Evolutionary conservation across 1,140 invertebrate genomes (phyloP), one percentile per base, ranked within the genome.

Genomic region (Euwallacea fornicatus): DNA sequence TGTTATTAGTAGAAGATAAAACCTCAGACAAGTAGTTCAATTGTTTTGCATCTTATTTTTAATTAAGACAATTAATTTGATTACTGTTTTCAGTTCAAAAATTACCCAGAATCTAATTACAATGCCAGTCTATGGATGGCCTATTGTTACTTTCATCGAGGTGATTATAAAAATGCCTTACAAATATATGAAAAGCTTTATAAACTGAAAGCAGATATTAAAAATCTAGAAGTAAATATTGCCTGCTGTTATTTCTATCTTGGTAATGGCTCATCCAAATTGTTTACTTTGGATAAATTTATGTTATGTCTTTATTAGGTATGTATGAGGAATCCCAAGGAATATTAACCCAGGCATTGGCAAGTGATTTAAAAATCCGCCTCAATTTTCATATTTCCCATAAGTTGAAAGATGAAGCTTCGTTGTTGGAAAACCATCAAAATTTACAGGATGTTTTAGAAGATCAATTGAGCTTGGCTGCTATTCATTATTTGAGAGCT

Each of bases 231-330:
- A 50, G 86, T 93, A 4, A 96, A 96, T 84, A 83, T 98, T 6
- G 95, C 94, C 7, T 97, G 97, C 68, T 98, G 95, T 81, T 95
- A 95, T 82, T 99, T 99, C 81, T 98, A 95, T 79, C 84, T 98
- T 69, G 97, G 96, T 79, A 33, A 50, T 21, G 55, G 2, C 4
- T 33, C 21, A 33, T 33, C 21, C 21, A 33, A 33, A 33, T 33
- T 33, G 21, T 33, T 4, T 33, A 33, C 4, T 33, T 33, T 33
- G 21, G 21, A 33, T 33, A 33, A 1, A 33, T 33, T 33, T 33
- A 33, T 33, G 6, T 69, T 69, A 11, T 44, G 50, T 42, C 10
- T 66, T 56, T 74, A 50, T 33, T 73, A 86, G 86, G 86, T 7
- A 86, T 89, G 84, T 89, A 89, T 74, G 84, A 85, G 69, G 90